Evolutionary conservation across 2,888 invertebrate species (phyloP).

Genomic region (Dicyrtoma fusca): DNA sequence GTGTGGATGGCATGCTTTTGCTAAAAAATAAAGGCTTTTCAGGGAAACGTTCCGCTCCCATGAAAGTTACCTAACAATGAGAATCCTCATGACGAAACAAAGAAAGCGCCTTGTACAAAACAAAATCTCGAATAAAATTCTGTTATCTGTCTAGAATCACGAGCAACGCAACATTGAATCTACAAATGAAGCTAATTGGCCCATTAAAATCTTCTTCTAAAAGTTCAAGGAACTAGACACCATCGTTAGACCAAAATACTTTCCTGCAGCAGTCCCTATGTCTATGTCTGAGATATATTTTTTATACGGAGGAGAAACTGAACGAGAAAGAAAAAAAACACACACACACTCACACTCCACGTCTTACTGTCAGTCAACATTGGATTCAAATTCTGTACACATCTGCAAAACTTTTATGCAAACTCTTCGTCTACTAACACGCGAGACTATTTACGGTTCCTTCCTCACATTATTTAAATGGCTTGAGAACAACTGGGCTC

Average conservation of each 20-base stretch:
- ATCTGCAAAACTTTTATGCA: background rate
- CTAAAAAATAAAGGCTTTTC: too few species aligned
- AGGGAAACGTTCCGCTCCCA: too few species aligned
- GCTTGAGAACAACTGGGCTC: too few species aligned
- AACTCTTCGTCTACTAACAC: background rate
- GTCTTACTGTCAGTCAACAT: slow-evolving; percentile 14
- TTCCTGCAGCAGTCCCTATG: background rate
- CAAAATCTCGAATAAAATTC: background rate
- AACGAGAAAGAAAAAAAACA: background rate
- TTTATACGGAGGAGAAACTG: background rate
- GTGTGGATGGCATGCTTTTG: too few species aligned
- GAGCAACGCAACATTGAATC: slow-evolving; percentile 5
- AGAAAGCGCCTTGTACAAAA: background rate
- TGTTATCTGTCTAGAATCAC: background rate
- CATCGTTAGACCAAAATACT: background rate
- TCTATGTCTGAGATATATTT: background rate
- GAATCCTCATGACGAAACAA: background rate
- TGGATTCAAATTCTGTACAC: background rate
- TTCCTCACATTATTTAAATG: background rate
- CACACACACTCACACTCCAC: background rate
- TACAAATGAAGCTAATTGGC: slow-evolving; percentile 13
- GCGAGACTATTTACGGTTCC: slow-evolving; percentile 1
- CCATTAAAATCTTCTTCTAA: slow-evolving; percentile 14
- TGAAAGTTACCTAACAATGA: background rate
- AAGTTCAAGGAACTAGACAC: slow-evolving; percentile 16